phyloP scores from a whole-genome alignment of 1,140 invertebrate species.

The Heliconius hermathena region DNA sequence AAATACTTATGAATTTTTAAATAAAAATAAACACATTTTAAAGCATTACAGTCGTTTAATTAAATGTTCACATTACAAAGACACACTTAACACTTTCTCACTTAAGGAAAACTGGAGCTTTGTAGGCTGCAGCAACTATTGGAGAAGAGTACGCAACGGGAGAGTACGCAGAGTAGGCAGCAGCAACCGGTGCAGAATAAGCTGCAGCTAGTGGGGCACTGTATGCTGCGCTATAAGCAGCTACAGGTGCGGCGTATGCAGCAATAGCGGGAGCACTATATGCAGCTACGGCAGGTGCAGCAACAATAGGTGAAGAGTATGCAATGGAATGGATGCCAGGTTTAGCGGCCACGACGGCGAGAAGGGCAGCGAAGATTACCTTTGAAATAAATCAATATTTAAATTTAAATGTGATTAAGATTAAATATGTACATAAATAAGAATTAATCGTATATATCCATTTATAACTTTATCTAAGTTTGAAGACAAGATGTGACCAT shows the following conservation, averaged over 20 bases:
- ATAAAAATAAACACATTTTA: not conserved
- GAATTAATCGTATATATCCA: not conserved
- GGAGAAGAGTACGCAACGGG: constrained; percentile 61
- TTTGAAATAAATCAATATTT: constrained; percentile 35
- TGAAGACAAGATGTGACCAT: too few relatives aligned
- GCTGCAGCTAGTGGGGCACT: constrained; percentile 42
- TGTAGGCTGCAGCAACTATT: constrained; percentile 43
- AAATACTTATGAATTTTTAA: not conserved
- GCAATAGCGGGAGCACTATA: constrained; percentile 53
- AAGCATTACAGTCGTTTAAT: constrained; percentile 30
- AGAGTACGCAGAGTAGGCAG: constrained; percentile 53
- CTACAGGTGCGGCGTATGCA: constrained; percentile 38
- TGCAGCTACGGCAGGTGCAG: constrained; percentile 44
- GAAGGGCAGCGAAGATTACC: constrained; percentile 59
- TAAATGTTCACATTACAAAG: constrained; percentile 19
- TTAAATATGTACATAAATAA: not conserved
- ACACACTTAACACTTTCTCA: constrained; percentile 13
- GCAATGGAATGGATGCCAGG: constrained; percentile 70
- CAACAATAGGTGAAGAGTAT: constrained; percentile 51
- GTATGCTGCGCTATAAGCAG: constrained; percentile 43
- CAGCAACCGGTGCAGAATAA: constrained; percentile 40
- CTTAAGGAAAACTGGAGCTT: constrained; percentile 46
- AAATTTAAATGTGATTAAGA: not conserved
- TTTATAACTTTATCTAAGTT: not conserved
- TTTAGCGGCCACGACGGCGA: constrained; percentile 63